Evolutionary conservation across 1,140 invertebrate species (phyloP).

Genomic region (Bathynomus jamesi): DNA sequence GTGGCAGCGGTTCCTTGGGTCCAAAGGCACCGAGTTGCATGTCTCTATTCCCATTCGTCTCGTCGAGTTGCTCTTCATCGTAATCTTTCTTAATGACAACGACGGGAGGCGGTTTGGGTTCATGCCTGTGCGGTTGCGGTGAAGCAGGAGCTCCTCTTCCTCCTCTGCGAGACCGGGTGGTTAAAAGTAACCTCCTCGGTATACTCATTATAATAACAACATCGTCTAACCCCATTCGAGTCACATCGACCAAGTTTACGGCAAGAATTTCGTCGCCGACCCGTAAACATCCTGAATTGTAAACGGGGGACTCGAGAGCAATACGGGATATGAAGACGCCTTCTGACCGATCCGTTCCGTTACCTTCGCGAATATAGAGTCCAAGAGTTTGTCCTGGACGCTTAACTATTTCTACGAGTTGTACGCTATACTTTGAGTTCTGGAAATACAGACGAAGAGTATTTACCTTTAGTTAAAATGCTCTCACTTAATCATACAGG

Average conservation of each 20-base stretch:
- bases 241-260: slow-evolving; percentile 94
- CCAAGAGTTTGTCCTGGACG: slow-evolving; percentile 96
- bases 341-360: slow-evolving; percentile 82
- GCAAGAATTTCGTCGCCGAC: slow-evolving; percentile 98
- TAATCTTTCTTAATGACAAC: slow-evolving; percentile 71
- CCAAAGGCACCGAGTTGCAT: slow-evolving; percentile 25
- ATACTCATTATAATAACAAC: slow-evolving; percentile 99
- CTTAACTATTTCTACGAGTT: slow-evolving; percentile 98
- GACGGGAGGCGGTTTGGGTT: slow-evolving; percentile 81
- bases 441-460: no score
- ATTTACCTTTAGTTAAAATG: no score
- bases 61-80: slow-evolving; percentile 68
- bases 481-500: no score
- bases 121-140: slow-evolving; percentile 57
- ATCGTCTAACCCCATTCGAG: slow-evolving; percentile 94
- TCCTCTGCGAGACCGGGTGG: slow-evolving; percentile 57
- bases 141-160: slow-evolving; percentile 49
- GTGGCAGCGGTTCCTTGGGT: slow-evolving; percentile 37
- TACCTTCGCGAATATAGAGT: slow-evolving; percentile 94
- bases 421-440: slow-evolving; percentile 71
- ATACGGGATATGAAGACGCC: slow-evolving; percentile 98
- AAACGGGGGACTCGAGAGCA: slow-evolving; percentile 90
- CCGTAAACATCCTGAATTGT: slow-evolving; percentile 86
- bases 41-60: slow-evolving; percentile 46
- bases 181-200: slow-evolving; percentile 84